These are phyloP conservation scores for Pygoscelis antarcticus DNA, from an alignment of 2,113 vertebrate species.

Conservation along the genomic window DNA sequence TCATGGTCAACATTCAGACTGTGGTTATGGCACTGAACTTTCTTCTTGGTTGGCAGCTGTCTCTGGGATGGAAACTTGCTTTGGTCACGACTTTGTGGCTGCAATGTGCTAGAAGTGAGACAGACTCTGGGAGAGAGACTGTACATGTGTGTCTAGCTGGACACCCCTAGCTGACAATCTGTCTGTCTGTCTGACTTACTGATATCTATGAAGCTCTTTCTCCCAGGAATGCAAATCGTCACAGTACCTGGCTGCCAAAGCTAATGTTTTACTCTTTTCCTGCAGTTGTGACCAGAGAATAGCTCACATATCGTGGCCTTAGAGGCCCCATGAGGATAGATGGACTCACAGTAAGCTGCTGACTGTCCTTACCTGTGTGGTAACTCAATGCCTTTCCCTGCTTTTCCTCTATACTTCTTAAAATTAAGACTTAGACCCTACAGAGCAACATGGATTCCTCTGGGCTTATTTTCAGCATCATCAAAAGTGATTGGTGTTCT, in stretches of 20 bases:
- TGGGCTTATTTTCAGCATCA: neutral
- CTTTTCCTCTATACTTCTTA: neutral
- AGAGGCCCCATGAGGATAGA: neutral
- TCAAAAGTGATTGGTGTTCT: neutral
- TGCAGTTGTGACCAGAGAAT: neutral
- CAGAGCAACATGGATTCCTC: neutral
- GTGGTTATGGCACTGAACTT: neutral
- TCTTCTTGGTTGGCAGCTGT: neutral
- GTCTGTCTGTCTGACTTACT: neutral
- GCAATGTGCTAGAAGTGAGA: neutral
- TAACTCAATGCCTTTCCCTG: neutral
- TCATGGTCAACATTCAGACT: neutral
- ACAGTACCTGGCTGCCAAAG: neutral
- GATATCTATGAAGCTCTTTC: neutral
- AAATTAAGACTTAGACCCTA: neutral
- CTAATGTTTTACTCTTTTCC: neutral
- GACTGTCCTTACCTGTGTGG: neutral
- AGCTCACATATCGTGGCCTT: fast-evolving
- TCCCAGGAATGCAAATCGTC: neutral
- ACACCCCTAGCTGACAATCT: neutral
- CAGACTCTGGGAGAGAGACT: neutral
- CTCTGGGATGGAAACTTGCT: neutral
- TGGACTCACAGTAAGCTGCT: neutral
- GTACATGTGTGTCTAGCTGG: neutral
- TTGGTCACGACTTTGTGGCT: neutral